A percentile compares a stretch with the other conserved stretches of the same genome.
phyloP scores from a whole-genome alignment of 2,888 invertebrate species.

The Drosophila anomelani region DNA sequence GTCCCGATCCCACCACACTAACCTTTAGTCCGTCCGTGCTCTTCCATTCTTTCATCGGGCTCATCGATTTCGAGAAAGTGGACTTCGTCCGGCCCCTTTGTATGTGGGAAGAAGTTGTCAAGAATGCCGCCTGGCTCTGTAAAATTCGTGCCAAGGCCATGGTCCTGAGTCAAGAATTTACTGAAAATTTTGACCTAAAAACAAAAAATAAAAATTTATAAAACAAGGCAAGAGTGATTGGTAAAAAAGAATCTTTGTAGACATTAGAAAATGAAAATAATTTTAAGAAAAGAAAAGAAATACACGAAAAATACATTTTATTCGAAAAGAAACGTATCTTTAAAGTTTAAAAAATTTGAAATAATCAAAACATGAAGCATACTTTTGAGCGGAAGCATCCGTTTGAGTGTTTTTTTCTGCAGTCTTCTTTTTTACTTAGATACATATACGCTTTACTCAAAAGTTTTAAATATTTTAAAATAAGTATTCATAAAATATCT shows the following conservation, averaged over 20 bases:
- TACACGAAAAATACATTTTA: background rate
- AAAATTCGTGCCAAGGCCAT: background rate
- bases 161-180: background rate
- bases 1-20: conserved; percentile 30
- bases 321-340: background rate
- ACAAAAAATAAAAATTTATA: background rate
- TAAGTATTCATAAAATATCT: background rate
- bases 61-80: background rate
- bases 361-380: background rate
- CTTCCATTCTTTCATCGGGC: conserved; percentile 11
- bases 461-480: background rate
- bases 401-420: no score
- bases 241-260: background rate
- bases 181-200: background rate
- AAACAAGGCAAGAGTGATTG: background rate
- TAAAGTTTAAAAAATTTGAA: background rate
- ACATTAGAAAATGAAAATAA: background rate
- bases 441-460: no score
- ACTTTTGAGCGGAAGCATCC: background rate
- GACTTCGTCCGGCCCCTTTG: background rate
- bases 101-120: background rate
- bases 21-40: conserved; percentile 8
- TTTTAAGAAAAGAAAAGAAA: background rate
- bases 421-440: no score
- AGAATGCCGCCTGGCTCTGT: background rate